phyloP scores from a whole-genome alignment of 2,113 vertebrate species.

The Microcebus griseorufus region DNA sequence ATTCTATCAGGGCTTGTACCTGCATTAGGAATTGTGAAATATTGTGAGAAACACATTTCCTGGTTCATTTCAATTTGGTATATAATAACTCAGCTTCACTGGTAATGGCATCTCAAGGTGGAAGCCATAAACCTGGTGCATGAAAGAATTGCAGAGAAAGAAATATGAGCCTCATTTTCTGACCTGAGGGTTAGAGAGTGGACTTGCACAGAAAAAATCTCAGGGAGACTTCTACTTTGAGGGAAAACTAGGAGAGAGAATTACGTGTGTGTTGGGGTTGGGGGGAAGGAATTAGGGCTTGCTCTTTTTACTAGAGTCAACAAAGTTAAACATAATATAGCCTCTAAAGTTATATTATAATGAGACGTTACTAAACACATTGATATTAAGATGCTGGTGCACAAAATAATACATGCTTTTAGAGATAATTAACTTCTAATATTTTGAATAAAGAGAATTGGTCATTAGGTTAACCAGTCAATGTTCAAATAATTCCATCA shows the following conservation, averaged over 20 bases:
- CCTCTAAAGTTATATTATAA: background rate
- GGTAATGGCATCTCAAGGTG: conserved; percentile 77
- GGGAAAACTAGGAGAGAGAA: background rate
- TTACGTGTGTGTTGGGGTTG: background rate
- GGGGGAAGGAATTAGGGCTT: background rate
- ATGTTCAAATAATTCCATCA: background rate
- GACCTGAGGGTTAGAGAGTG: conserved; percentile 45
- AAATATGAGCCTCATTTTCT: conserved; percentile 63
- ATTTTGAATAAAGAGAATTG: background rate
- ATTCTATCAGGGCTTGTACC: conserved; percentile 46
- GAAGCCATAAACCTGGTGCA: conserved; percentile 50
- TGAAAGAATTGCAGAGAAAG: conserved; percentile 50
- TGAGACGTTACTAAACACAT: background rate
- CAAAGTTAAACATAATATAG: background rate
- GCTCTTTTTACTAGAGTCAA: background rate
- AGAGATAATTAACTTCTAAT: background rate
- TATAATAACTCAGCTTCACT: conserved; percentile 74
- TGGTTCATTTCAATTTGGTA: conserved; percentile 69
- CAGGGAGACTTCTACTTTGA: background rate
- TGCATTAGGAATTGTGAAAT: conserved; percentile 58
- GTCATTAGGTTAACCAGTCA: background rate
- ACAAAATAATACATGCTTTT: background rate
- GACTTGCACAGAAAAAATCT: background rate
- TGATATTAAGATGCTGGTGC: background rate
- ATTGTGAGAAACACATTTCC: conserved; percentile 67